Conservation (phyloP, 2,113 vertebrate genomes). For the Xiphophorus hellerii region DNA sequence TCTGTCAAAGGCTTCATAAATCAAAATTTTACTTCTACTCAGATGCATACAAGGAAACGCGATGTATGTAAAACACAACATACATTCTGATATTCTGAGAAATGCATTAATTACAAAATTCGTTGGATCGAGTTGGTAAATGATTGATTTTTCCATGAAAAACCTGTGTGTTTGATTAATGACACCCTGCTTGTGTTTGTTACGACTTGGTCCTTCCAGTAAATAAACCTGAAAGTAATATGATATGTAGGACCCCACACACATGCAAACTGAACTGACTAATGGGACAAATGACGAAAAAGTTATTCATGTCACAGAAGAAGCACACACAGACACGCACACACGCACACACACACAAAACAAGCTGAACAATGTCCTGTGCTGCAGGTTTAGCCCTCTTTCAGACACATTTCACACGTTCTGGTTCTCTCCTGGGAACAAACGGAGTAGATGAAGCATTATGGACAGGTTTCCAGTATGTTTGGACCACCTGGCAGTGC, state of each 20-base stretch:
- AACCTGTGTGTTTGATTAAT: neutral
- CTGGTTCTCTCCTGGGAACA: too few species aligned
- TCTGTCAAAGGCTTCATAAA: neutral
- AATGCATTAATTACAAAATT: neutral
- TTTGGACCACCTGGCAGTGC: conserved; percentile 31
- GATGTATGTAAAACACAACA: neutral
- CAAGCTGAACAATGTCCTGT: too few species aligned
- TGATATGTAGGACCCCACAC: conserved; percentile 5
- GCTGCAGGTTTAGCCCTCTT: too few species aligned
- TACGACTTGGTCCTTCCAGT: conserved; percentile 26
- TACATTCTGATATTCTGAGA: neutral
- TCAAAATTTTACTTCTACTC: neutral
- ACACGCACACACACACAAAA: too few species aligned
- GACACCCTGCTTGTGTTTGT: conserved; percentile 9
- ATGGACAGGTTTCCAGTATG: conserved; percentile 9
- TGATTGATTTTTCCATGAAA: neutral
- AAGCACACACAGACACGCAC: neutral
- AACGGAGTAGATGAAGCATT: too few species aligned
- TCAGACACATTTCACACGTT: too few species aligned
- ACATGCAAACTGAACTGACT: conserved; percentile 1
- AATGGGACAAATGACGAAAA: conserved; percentile 23
- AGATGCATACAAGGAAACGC: neutral
- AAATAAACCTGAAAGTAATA: conserved; percentile 32
- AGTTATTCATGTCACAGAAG: conserved; percentile 36
- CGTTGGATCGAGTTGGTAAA: neutral